Base-by-base conservation (phyloP, 1,140 invertebrate species). In the Aphidius ervi region DNA sequence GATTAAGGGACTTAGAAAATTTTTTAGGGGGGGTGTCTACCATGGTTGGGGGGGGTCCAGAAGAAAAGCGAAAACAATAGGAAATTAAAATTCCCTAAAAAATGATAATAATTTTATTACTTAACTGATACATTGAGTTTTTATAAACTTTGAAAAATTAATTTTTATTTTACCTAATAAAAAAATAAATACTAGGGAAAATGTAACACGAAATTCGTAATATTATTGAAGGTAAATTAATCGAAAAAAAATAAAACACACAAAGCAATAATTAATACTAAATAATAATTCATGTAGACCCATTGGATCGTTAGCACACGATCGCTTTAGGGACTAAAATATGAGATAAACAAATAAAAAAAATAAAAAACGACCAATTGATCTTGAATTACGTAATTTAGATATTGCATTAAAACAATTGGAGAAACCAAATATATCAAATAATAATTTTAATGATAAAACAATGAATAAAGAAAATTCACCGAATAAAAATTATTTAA, bases 361-460 rank as follows among this genome's bases (percentile, higher is more conserved):
- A 56, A 31, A 40, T n/a, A n/a, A n/a, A n/a, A n/a, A 7, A 3
- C 5, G 37, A 5, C 42, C 52, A 10, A 54, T 54, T 16, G 52
- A 41, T 42, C 9, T 54, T 16, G 45, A 48, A 48, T 46, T 64
- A 63, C 57, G 67, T 64, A 60, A 60, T 47, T 45, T 60, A 3
- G 52, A 60, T n/a, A 39, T 54, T 4, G 59, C 59, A n/a, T 46
- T 60, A 37, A 43, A 60, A 46, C 54, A 60, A 55, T 47, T 60
- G 37, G 39, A 49, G 7, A 31, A 6, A 7, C 49, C 42, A 8
- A 9, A 40, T 23, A 23, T 9, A 5, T 5, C 9, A 10, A 2
- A n/a, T 6, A 6, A 16, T 5, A 40, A 7, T 52, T 43, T 10
- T 20, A 40, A 9, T 20, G 9, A 23, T 6, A 20, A 42, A 10